Percentiles rank a stretch among this genome's conserved stretches.
These are phyloP conservation scores for Pygathrix nemaeus DNA, from an alignment of 2,113 vertebrate species.

Conservation along the genomic window DNA sequence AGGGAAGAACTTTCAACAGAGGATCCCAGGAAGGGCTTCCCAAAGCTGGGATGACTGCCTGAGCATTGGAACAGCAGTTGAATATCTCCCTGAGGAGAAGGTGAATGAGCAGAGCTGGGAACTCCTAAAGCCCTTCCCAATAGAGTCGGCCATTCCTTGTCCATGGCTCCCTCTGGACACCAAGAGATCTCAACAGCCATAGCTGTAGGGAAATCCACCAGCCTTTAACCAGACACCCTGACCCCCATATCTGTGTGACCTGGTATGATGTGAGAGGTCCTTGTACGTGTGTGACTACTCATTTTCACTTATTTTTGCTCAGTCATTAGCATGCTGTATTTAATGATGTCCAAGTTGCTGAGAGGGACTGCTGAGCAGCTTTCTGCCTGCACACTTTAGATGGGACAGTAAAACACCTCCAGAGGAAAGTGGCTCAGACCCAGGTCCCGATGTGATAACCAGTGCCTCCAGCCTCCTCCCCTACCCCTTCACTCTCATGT, in stretches of 20 bases:
- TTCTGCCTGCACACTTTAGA: neutral
- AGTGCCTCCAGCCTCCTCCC: neutral
- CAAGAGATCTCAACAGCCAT: neutral
- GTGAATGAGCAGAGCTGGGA: neutral
- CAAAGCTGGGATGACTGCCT: fast-evolving
- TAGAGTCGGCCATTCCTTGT: neutral
- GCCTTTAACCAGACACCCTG: neutral
- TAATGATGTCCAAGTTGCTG: neutral
- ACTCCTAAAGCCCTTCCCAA: neutral
- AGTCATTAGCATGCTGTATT: neutral
- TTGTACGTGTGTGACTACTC: neutral
- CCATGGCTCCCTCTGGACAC: neutral
- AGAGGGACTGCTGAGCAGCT: neutral
- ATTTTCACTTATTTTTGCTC: neutral
- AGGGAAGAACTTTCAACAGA: neutral
- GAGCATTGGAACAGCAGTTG: neutral
- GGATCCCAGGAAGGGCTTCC: neutral
- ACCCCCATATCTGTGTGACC: neutral
- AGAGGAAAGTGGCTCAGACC: neutral
- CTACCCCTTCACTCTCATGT: no score
- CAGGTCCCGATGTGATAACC: neutral
- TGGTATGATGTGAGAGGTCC: neutral
- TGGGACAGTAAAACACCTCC: neutral
- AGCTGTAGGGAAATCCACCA: neutral
- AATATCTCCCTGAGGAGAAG: neutral